Base-by-base conservation (phyloP, 1,140 invertebrate genomes). In the Varroa destructor region DNA sequence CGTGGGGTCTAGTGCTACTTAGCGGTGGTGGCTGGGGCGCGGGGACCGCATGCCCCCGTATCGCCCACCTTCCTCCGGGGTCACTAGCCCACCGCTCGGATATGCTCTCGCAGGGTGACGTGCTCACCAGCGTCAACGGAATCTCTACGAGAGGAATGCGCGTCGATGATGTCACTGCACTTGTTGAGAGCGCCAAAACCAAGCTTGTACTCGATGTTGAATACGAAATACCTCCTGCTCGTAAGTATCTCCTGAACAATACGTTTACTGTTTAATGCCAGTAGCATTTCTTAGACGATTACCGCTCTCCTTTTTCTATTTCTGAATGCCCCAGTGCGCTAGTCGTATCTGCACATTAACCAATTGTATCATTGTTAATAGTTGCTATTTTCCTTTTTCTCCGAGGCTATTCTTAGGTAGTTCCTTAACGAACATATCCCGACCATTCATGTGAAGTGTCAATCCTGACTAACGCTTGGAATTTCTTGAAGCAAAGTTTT, bases 211-310 rank as follows among this genome's bases (percentile, higher is more conserved):
- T 91, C 51, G 89, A 90, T 81, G 84, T 91, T 71, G 88, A 90
- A 77, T 91, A 90, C 78, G 87, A 87, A 73, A 82, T 90, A 75
- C 89, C 89, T 76, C 88, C 88, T 77, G 85, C 86, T 78, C 84
- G 88, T 89, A 81, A 84, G 83, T 79, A 25, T 51, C 8, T 8
- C 8, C 3, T 51, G 8, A 51, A 3, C 3, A 51, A 51, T 8
- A 51, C 46, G 8, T 8, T 5, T 57, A 42, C 77, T 73, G 70
- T 55, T 42, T 74, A 70, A 56, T 51, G 55, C 1, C 57, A 61
- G 37, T 10, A 56, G 25, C 55, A 40, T 71, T 5, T 72, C 37
- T 40, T 73, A 6, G 40, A 64, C n/a, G 70, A n/a, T 14, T 55
- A 54, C 54, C 43, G n/a, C 51, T 14, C 3, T 2, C 14, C 14